Conservation (phyloP, 2,113 vertebrate genomes). For the Larimichthys crocea region DNA sequence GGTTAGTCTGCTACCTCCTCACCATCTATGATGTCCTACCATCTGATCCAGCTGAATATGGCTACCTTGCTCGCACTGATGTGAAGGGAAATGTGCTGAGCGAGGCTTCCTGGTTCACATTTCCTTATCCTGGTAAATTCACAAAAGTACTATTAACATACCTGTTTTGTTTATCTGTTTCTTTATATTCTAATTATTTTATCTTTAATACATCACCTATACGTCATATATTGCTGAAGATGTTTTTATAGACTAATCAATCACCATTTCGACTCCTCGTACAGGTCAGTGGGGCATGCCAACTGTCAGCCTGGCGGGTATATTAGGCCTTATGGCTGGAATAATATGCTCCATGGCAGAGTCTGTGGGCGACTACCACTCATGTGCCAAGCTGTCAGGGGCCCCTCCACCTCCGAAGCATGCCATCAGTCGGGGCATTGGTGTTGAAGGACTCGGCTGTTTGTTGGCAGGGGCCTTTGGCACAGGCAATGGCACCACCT, state of each 20-base stretch:
- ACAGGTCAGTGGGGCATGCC: constrained; percentile 96
- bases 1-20: constrained; percentile 90
- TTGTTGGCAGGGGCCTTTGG: constrained; percentile 93
- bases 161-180: neutral
- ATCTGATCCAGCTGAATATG: constrained; percentile 81
- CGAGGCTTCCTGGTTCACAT: constrained; percentile 90
- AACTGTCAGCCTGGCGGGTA: constrained; percentile 90
- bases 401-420: constrained; percentile 91
- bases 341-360: constrained; percentile 95
- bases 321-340: constrained; percentile 92
- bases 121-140: constrained; percentile 87
- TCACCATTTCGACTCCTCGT: neutral
- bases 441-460: constrained; percentile 91
- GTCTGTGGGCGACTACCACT: constrained; percentile 93
- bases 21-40: constrained; percentile 88
- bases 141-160: neutral
- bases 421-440: constrained; percentile 91
- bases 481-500: constrained; percentile 93
- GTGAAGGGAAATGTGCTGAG: constrained; percentile 85
- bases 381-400: constrained; percentile 91
- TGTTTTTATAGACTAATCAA: neutral
- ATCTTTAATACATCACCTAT: neutral
- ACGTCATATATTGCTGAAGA: neutral
- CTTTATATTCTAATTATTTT: neutral
- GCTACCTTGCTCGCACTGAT: constrained; percentile 91